These are phyloP conservation scores for Aldrovandia affinis DNA, from an alignment of 2,797 vertebrate species.

Conservation along the genomic window DNA sequence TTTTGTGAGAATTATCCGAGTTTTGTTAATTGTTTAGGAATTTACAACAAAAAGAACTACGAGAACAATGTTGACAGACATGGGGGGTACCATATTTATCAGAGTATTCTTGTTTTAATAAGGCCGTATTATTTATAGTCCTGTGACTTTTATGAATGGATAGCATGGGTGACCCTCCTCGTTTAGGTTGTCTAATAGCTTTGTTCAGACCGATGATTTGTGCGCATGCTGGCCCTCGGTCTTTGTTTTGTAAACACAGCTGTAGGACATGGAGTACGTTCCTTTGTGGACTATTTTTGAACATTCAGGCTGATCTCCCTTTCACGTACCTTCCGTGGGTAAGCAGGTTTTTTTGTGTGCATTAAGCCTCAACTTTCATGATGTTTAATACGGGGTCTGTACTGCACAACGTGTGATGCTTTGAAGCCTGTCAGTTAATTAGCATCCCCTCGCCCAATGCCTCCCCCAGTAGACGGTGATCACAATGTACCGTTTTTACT, in stretches of 20 bases:
- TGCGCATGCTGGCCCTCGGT: neutral
- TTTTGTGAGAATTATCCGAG: too few species aligned
- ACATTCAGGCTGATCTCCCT: too few species aligned
- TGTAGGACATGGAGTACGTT: neutral
- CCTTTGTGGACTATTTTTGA: too few species aligned
- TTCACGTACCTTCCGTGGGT: too few species aligned
- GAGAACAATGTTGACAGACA: too few species aligned
- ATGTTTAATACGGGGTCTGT: neutral
- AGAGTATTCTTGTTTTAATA: neutral
- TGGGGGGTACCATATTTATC: neutral
- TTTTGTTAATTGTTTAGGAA: too few species aligned
- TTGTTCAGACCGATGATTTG: too few species aligned
- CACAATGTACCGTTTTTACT: neutral
- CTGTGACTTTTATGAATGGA: neutral
- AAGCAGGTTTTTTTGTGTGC: neutral
- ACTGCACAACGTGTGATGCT: neutral
- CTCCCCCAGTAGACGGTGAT: neutral
- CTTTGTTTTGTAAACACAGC: neutral
- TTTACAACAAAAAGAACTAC: neutral
- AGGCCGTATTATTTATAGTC: neutral
- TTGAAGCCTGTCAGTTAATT: neutral
- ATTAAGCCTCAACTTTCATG: neutral
- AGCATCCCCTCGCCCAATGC: neutral
- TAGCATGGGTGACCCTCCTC: too few species aligned
- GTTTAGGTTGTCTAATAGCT: too few species aligned